Percentiles rank a stretch among this genome's conserved stretches.
phyloP scores from a whole-genome alignment of 2,797 vertebrate species.

The Lepidocolaptes lacrymiger region DNA sequence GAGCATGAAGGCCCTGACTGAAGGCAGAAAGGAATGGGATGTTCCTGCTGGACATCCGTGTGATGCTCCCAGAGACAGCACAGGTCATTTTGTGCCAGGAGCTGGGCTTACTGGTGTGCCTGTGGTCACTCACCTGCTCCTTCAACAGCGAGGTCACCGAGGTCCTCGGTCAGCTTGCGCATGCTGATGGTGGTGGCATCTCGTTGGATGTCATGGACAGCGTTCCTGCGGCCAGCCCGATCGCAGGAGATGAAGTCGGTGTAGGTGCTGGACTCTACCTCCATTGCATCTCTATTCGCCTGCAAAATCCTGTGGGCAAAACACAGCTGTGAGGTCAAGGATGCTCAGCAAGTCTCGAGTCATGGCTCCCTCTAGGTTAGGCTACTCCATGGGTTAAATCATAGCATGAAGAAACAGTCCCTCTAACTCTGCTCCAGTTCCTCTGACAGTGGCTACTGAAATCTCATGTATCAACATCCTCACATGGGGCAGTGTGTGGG shows the following conservation, averaged over 20 bases:
- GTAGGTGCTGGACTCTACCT: conserved; percentile 94
- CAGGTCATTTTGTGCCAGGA: fast-evolving
- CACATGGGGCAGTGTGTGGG: fast-evolving
- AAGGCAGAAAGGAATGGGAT: fast-evolving
- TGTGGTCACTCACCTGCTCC: conserved; percentile 70
- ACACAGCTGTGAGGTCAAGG: neutral
- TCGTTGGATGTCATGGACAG: conserved; percentile 90
- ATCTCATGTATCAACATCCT: neutral
- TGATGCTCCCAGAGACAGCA: neutral
- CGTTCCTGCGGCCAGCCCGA: conserved; percentile 94
- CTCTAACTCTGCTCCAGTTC: neutral
- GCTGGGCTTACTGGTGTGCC: neutral
- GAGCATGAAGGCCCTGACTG: neutral
- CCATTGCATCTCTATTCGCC: conserved; percentile 89
- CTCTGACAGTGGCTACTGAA: neutral
- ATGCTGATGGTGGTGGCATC: conserved; percentile 80
- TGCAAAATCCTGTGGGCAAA: conserved; percentile 73
- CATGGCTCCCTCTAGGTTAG: neutral
- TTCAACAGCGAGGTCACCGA: conserved; percentile 82
- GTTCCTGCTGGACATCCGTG: neutral
- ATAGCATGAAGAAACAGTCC: neutral
- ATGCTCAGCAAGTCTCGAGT: neutral
- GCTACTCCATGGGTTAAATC: neutral
- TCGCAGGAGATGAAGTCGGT: conserved; percentile 95
- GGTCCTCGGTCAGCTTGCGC: conserved; percentile 87